Base-by-base conservation (phyloP, 2,888 invertebrate species). In the Eupsilia transversa region DNA sequence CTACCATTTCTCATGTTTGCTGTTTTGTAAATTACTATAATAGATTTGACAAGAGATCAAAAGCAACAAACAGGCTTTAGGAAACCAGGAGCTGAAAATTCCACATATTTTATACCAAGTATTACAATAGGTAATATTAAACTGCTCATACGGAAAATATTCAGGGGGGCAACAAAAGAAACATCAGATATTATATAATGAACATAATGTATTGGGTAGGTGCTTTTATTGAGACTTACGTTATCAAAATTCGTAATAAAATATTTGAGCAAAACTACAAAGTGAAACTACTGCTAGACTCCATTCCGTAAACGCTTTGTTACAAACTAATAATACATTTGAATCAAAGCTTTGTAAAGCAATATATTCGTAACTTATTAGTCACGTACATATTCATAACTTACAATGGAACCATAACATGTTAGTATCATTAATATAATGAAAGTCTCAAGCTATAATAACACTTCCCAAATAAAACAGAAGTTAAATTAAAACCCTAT, bases 401-500 rank as follows among this genome's bases (percentile, higher is more conserved):
- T 54, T 68, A 57, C 27, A 41, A 38, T 33, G 10, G 0, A 9
- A 14, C n/a, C n/a, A 56, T 30, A 38, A 23, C 10, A 49, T 5
- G 33, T 33, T n/a, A 2, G 7, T 64, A 30, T 5, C 46, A 20
- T 30, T 38, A 54, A 72, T n/a, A 38, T 49, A 30, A 59, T 49
- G 12, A 30, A 74, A 38, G 46, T n/a, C 6, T 41, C 2, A 27
- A 52, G 54, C 41, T 41, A 38, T 30, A 6, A 54, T 30, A 70
- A 52, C 14, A 56, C 27, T 65, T 23, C 9, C 63, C 17, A 30
- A 17, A 49, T 9, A 67, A 70, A 54, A 72, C 30, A 49, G 35
- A 72, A 63, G 46, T 33, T n/a, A 66, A 66, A 68, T 60, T 30
- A 64, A 69, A 59, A 69, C 10, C 60, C n/a, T 61, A 0, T 56